Conservation (phyloP, 2,797 vertebrate species). For the Rhinogobio ventralis region DNA sequence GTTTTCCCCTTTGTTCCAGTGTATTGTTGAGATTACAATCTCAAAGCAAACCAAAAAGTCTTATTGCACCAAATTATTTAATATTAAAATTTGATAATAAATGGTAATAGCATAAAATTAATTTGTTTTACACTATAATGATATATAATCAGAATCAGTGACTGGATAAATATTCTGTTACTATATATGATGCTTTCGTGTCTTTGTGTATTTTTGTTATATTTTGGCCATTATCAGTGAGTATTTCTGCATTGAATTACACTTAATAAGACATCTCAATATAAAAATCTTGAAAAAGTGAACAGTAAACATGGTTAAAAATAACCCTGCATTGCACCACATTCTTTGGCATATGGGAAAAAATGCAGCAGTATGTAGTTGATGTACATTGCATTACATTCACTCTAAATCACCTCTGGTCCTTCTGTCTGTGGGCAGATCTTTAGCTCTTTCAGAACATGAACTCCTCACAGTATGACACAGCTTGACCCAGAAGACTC, state of each 20-base stretch:
- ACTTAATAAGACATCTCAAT: not conserved
- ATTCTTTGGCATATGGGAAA: constrained; percentile 47
- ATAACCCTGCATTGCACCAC: constrained; percentile 1
- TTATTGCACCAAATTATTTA: constrained; percentile 20
- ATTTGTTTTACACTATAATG: not conserved
- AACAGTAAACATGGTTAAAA: constrained; percentile 29
- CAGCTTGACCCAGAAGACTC: constrained; percentile 69
- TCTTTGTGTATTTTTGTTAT: not conserved
- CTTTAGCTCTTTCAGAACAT: constrained; percentile 22
- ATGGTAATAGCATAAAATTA: not conserved
- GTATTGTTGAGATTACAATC: constrained; percentile 5
- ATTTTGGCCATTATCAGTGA: not conserved
- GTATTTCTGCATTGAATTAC: not conserved
- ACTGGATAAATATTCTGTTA: not conserved
- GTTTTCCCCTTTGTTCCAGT: constrained; percentile 9
- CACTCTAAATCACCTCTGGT: constrained; percentile 4
- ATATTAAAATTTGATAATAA: not conserved
- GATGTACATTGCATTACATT: constrained; percentile 9
- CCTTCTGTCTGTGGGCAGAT: constrained; percentile 4
- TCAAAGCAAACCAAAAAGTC: not conserved
- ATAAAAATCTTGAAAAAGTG: constrained; percentile 18
- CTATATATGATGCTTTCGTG: not conserved
- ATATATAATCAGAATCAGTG: not conserved
- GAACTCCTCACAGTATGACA: constrained; percentile 71
- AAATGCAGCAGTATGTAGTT: constrained; percentile 1